Evolutionary conservation across 1,140 invertebrate genomes (phyloP).

Genomic region (Drosophila sulfurigaster): DNA sequence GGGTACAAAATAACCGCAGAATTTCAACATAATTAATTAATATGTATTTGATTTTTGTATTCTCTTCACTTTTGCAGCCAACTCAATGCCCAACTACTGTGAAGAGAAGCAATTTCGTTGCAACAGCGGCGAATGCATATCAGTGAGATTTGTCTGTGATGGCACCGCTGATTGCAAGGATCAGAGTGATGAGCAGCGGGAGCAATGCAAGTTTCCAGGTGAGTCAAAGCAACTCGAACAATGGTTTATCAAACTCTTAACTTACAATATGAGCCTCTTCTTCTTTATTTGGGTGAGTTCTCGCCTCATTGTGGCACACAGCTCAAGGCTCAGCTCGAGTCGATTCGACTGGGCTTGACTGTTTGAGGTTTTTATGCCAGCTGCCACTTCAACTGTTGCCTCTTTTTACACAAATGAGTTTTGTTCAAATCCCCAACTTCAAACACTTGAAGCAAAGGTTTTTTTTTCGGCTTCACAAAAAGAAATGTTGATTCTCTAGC

Average conservation of each 20-base stretch:
- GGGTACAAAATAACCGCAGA: conserved; percentile 45
- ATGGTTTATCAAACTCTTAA: not conserved
- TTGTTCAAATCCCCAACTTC: conserved; percentile 21
- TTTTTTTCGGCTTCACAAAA: conserved; percentile 3
- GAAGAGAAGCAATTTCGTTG: conserved; percentile 90
- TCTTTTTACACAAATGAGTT: conserved; percentile 26
- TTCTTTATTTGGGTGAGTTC: not conserved
- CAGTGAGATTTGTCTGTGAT: conserved; percentile 92
- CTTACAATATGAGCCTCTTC: not conserved
- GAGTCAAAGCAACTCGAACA: conserved; percentile 82
- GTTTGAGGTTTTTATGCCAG: conserved; percentile 13
- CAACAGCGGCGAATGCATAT: conserved; percentile 92
- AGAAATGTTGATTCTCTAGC: conserved; percentile 25
- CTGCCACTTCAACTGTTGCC: conserved; percentile 13
- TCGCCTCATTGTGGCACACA: not conserved
- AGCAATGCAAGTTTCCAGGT: conserved; percentile 84
- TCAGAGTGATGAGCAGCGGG: conserved; percentile 90
- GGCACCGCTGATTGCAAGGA: conserved; percentile 91
- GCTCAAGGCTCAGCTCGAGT: no score
- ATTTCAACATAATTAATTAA: conserved; percentile 75
- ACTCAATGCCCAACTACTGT: conserved; percentile 85
- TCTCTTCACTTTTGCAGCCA: conserved; percentile 61
- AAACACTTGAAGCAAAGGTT: conserved; percentile 27
- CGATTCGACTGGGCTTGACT: not conserved
- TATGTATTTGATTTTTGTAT: conserved; percentile 68